Percentiles rank a stretch among this genome's conserved stretches.
phyloP scores from a whole-genome alignment of 2,797 vertebrate genomes.

The Brachyalestes nurse region DNA sequence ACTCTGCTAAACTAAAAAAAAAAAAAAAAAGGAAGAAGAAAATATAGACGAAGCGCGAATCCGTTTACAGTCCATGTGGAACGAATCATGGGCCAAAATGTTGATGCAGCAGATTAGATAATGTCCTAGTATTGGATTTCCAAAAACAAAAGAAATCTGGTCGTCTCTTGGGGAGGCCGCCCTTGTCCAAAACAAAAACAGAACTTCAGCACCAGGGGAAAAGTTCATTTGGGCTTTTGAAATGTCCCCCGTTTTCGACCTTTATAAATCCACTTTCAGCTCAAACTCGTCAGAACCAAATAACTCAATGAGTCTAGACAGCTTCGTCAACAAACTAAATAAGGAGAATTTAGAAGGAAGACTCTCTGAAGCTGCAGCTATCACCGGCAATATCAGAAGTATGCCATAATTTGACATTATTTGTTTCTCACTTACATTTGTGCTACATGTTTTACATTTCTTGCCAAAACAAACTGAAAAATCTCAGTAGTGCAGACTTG shows the following conservation, averaged over 20 bases:
- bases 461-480: too few relatives aligned
- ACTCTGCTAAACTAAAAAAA: neutral
- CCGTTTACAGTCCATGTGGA: conserved; percentile 27
- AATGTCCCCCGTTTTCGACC: neutral
- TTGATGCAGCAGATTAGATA: conserved; percentile 48
- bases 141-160: conserved; percentile 32
- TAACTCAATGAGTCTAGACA: neutral
- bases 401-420: neutral
- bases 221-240: neutral
- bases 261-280: neutral
- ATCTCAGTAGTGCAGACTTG: too few relatives aligned
- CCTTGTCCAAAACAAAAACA: conserved; percentile 21
- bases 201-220: conserved; percentile 1
- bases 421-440: too few relatives aligned
- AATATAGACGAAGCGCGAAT: neutral
- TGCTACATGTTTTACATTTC: too few relatives aligned
- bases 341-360: neutral
- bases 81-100: conserved; percentile 29
- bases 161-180: conserved; percentile 2
- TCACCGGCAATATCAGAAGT: neutral
- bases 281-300: neutral
- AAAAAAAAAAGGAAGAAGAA: neutral
- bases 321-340: neutral
- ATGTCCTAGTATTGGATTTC: conserved; percentile 34
- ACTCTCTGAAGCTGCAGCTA: neutral